These are phyloP conservation scores for Chiropotes sagulatus DNA, from an alignment of 2,797 vertebrate genomes.

Conservation along the genomic window DNA sequence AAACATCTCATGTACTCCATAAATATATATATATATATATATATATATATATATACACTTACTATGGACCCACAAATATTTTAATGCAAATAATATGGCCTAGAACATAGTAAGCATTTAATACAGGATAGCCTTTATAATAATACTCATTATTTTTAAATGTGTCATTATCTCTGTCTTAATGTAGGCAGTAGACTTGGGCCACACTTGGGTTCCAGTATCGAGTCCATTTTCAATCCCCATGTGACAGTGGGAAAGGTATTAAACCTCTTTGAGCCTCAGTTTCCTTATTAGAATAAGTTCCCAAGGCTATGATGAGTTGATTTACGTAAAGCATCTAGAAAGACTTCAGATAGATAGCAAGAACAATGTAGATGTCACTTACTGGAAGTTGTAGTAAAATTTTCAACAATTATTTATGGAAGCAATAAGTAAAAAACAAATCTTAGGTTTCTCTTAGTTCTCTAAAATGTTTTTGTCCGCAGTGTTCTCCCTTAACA, in stretches of 20 bases:
- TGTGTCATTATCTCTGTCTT: background rate
- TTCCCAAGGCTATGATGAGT: background rate
- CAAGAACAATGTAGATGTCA: background rate
- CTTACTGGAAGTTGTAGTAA: background rate
- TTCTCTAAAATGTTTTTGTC: constrained; percentile 11
- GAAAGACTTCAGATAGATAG: background rate
- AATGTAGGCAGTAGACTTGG: background rate
- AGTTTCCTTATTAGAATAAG: background rate
- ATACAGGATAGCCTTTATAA: background rate
- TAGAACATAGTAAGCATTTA: background rate
- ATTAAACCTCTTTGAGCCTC: background rate
- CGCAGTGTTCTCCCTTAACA: background rate
- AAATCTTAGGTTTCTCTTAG: background rate
- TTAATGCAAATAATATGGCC: background rate
- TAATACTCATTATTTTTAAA: background rate
- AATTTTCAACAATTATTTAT: background rate
- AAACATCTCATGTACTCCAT: background rate
- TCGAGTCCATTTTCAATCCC: background rate
- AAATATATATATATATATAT: background rate
- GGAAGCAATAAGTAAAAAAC: background rate
- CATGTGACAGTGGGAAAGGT: background rate
- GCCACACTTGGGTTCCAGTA: background rate
- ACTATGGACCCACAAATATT: background rate
- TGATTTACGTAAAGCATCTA: background rate
- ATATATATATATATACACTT: too few relatives aligned